Evolutionary conservation across 1,140 invertebrate genomes (phyloP).

Genomic region (Euura saliciscinereae): DNA sequence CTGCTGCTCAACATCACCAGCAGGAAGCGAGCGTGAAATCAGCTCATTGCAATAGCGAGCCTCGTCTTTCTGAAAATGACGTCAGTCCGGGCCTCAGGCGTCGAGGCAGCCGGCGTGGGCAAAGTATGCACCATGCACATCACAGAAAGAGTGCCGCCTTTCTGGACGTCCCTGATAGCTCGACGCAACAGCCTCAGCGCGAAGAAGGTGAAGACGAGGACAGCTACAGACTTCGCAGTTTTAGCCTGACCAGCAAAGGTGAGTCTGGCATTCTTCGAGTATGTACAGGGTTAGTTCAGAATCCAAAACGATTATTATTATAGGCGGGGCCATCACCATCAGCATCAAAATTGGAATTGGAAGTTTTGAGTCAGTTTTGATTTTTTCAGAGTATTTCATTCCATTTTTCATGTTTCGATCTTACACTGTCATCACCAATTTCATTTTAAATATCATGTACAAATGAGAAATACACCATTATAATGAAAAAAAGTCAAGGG

Average conservation of each 20-base stretch:
- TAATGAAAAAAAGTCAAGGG: no score
- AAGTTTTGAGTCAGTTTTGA: no score
- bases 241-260: slow-evolving; percentile 89
- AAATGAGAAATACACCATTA: no score
- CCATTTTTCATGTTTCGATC: no score
- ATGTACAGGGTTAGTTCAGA: no score
- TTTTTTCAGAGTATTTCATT: no score
- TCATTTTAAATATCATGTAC: no score
- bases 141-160: slow-evolving; percentile 77
- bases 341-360: no score
- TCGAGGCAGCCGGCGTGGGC: slow-evolving; percentile 60
- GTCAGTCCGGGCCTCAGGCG: slow-evolving; percentile 62
- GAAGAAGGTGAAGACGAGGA: slow-evolving; percentile 76
- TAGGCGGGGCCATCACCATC: no score
- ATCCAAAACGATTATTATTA: no score
- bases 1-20: slow-evolving; percentile 53
- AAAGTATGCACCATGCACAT: slow-evolving; percentile 59
- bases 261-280: slow-evolving; percentile 29
- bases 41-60: slow-evolving; percentile 65
- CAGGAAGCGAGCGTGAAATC: slow-evolving; percentile 51
- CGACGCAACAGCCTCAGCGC: slow-evolving; percentile 34
- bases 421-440: no score
- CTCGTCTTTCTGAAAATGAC: slow-evolving; percentile 63
- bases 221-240: slow-evolving; percentile 84
- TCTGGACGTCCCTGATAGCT: slow-evolving; percentile 75